phyloP scores from a whole-genome alignment of 1,140 invertebrate species.

The Brachionus calyciflorus region DNA sequence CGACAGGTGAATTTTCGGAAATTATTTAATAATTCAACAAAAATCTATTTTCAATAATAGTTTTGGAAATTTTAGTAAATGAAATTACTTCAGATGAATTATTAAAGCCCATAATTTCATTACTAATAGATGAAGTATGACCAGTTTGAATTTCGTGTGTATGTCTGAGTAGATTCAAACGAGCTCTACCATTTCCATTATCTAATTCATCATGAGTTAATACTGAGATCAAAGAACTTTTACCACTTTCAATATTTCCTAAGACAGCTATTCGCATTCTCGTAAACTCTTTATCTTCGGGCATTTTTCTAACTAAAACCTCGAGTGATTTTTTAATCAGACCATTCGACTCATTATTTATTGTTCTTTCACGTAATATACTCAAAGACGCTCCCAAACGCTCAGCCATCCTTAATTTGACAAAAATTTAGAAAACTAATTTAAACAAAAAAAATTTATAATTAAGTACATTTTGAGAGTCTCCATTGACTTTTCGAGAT shows the following conservation, averaged over 20 bases:
- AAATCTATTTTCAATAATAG: too few relatives aligned
- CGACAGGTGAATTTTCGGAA: too few relatives aligned
- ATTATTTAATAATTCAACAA: too few relatives aligned
- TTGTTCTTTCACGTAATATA: slow-evolving; percentile 62
- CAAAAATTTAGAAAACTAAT: too few relatives aligned
- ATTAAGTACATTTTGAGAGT: slow-evolving; percentile 60
- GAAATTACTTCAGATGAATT: slow-evolving; percentile 59
- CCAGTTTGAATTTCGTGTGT: slow-evolving; percentile 93
- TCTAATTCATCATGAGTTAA: slow-evolving; percentile 58
- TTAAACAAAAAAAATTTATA: neutral
- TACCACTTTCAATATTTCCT: slow-evolving; percentile 87
- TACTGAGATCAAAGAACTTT: slow-evolving; percentile 74
- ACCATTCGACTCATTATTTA: slow-evolving; percentile 48
- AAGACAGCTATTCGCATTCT: slow-evolving; percentile 86
- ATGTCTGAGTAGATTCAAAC: slow-evolving; percentile 91
- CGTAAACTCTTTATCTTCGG: slow-evolving; percentile 79
- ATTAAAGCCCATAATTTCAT: slow-evolving; percentile 88
- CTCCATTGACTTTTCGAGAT: slow-evolving; percentile 76
- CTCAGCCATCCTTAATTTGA: slow-evolving; percentile 49
- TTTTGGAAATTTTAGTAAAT: neutral
- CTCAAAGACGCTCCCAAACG: slow-evolving; percentile 74
- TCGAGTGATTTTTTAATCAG: slow-evolving; percentile 68
- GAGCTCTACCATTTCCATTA: slow-evolving; percentile 86
- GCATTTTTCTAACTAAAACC: slow-evolving; percentile 82
- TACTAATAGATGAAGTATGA: slow-evolving; percentile 88